Evolutionary conservation across 2,797 vertebrate genomes (phyloP).

Genomic region (Acomys russatus): DNA sequence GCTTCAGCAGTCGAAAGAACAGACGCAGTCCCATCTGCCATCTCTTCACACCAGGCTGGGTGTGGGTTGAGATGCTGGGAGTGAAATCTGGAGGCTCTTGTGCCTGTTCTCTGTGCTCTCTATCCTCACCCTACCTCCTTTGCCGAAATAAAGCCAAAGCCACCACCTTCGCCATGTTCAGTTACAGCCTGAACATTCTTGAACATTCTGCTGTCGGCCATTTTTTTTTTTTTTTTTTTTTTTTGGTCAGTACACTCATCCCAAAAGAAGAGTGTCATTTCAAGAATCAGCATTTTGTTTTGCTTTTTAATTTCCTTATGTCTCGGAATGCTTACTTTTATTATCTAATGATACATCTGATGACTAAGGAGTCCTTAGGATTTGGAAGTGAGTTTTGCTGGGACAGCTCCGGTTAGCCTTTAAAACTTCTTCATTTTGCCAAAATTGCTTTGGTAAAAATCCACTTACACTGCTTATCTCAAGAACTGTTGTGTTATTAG

Average conservation of each 20-base stretch:
- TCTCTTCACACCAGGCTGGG: slow-evolving; percentile 89
- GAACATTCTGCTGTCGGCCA: background rate
- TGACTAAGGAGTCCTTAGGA: slow-evolving; percentile 48
- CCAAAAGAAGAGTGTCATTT: slow-evolving; percentile 59
- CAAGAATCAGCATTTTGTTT: background rate
- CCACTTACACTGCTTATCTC: slow-evolving; percentile 85
- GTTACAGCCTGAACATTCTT: slow-evolving; percentile 57
- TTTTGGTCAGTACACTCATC: slow-evolving; percentile 56
- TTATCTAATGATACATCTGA: slow-evolving; percentile 51
- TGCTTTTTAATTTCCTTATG: background rate
- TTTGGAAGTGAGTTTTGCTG: slow-evolving; percentile 43
- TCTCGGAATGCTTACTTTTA: slow-evolving; percentile 33
- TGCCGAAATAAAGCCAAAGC: slow-evolving; percentile 53
- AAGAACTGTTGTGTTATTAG: slow-evolving; percentile 83
- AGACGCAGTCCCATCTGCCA: slow-evolving; percentile 90
- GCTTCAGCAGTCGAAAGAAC: slow-evolving; percentile 86
- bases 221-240: slow-evolving; percentile 54
- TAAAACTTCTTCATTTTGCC: slow-evolving; percentile 73
- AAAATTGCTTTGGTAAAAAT: slow-evolving; percentile 82
- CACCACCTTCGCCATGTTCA: slow-evolving; percentile 44
- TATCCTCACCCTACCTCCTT: background rate
- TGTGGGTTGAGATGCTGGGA: slow-evolving; percentile 89
- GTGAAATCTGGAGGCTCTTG: slow-evolving; percentile 88
- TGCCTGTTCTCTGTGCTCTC: slow-evolving; percentile 80
- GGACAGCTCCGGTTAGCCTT: slow-evolving; percentile 46